phyloP scores from a whole-genome alignment of 2,113 vertebrate species.

The Cyanoliseus patagonus region DNA sequence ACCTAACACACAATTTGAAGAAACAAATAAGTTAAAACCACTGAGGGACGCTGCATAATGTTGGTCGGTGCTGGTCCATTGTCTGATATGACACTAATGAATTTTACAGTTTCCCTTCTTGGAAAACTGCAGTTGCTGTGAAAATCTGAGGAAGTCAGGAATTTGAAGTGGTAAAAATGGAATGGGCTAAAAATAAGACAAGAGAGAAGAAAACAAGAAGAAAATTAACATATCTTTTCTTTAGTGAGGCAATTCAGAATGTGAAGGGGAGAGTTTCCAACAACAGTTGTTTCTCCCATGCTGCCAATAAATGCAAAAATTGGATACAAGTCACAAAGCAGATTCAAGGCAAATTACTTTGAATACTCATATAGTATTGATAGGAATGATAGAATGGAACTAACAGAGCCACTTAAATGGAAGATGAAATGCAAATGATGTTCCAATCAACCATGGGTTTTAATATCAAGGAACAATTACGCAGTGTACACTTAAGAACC shows the following conservation, averaged over 20 bases:
- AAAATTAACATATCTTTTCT: not conserved
- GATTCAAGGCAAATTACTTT: conserved; percentile 12
- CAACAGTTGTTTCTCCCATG: not conserved
- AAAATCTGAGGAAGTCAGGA: not conserved
- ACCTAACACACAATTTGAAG: not conserved
- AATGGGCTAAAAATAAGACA: not conserved
- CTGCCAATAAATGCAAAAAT: not conserved
- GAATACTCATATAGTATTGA: not conserved
- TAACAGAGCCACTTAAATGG: not conserved
- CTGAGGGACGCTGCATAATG: not conserved
- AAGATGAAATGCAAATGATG: conserved; percentile 41
- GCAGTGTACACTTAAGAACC: not conserved
- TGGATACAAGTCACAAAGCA: not conserved
- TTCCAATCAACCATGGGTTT: not conserved
- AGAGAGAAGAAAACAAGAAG: not conserved
- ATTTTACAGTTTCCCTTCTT: not conserved
- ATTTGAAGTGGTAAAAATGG: not conserved
- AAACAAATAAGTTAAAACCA: not conserved
- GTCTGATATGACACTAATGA: not conserved
- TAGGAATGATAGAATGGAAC: not conserved
- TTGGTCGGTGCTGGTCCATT: not conserved
- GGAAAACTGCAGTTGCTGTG: not conserved
- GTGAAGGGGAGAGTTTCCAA: not conserved
- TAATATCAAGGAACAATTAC: conserved; percentile 12
- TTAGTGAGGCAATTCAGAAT: not conserved